phyloP scores from a whole-genome alignment of 2,797 vertebrate genomes.

The Tangara arthus region DNA sequence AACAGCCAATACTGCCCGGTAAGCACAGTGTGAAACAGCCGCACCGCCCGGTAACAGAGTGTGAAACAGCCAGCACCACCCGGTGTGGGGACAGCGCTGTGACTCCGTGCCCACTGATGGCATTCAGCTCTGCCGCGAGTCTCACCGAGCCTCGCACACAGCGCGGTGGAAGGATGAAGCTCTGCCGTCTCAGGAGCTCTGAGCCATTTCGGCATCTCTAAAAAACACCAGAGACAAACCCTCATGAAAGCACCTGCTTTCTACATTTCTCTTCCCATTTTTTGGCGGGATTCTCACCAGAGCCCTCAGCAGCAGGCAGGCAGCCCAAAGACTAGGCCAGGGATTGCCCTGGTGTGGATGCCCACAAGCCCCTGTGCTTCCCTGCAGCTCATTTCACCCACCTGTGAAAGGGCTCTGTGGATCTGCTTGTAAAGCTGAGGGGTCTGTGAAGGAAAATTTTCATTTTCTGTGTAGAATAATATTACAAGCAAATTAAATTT shows the following conservation, averaged over 20 bases:
- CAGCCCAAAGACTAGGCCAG: background rate
- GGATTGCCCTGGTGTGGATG: fast-evolving
- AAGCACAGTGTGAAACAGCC: no score
- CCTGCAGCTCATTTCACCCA: background rate
- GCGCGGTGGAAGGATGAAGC: fast-evolving
- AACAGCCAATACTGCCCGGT: background rate
- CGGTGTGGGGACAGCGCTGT: background rate
- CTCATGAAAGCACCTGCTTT: background rate
- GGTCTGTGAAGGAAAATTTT: background rate
- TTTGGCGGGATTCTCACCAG: background rate
- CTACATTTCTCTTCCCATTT: background rate
- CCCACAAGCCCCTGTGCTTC: background rate
- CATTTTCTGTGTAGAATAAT: background rate
- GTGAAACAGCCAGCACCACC: background rate
- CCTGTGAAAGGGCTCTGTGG: background rate
- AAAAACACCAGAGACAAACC: background rate
- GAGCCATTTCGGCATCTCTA: background rate
- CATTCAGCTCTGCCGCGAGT: fast-evolving
- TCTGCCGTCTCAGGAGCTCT: background rate
- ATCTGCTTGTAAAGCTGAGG: background rate
- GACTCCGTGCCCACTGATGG: fast-evolving
- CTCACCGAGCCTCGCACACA: background rate
- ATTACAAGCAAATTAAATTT: background rate
- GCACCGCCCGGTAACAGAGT: no score
- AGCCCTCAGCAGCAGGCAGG: background rate